phyloP scores from a whole-genome alignment of 2,113 vertebrate genomes.

The Esox niger region DNA sequence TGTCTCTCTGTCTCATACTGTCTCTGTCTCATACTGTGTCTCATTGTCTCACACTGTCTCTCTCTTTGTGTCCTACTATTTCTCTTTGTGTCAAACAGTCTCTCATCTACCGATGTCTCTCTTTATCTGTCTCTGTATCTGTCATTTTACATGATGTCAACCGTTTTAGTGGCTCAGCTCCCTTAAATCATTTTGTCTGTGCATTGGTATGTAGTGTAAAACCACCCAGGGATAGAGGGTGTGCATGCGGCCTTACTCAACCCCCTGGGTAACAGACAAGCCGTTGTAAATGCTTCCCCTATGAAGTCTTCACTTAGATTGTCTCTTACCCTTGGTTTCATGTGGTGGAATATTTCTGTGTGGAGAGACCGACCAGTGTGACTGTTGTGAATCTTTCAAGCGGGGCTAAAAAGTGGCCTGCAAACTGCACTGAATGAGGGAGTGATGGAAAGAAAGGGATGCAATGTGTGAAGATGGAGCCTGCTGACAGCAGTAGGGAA shows the following conservation, averaged over 20 bases:
- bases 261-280: conserved; percentile 1
- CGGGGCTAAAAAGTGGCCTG: background rate
- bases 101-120: no score
- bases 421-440: background rate
- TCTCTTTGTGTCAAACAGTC: no score
- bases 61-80: no score
- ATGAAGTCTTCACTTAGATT: conserved; percentile 20
- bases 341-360: conserved; percentile 8
- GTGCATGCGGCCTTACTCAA: conserved; percentile 4
- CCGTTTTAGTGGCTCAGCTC: no score
- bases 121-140: no score
- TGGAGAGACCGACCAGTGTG: conserved; percentile 39
- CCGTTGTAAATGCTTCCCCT: background rate
- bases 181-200: no score
- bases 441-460: background rate
- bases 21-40: no score
- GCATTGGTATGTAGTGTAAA: no score
- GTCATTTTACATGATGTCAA: no score
- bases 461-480: conserved; percentile 4
- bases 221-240: conserved; percentile 9
- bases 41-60: no score
- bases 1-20: no score
- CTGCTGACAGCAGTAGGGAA: background rate
- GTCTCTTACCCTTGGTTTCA: conserved; percentile 1
- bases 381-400: background rate